A percentile compares a stretch with the other conserved stretches of the same genome.
These are phyloP conservation scores for Epinephelus coioides DNA, from an alignment of 2,797 vertebrate genomes.

Conservation along the genomic window DNA sequence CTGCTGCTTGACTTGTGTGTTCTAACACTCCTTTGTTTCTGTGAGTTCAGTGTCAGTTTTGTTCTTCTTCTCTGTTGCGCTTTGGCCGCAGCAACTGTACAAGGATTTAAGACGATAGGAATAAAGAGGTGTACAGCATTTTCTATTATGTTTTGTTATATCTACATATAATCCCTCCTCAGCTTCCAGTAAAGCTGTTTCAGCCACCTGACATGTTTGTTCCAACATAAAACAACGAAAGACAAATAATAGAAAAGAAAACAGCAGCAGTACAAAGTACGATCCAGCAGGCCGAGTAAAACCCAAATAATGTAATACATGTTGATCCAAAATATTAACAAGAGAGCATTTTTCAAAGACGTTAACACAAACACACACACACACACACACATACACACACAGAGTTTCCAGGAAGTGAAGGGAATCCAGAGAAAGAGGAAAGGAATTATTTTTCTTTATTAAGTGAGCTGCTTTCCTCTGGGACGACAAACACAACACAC, in stretches of 20 bases:
- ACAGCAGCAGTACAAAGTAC: constrained; percentile 2
- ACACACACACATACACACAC: constrained; percentile 24
- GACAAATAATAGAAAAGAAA: not conserved
- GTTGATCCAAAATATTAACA: constrained; percentile 83
- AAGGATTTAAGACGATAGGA: not conserved
- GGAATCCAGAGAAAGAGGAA: constrained; percentile 66
- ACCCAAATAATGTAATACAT: constrained; percentile 48
- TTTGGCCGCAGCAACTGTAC: no score
- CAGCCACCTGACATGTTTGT: not conserved
- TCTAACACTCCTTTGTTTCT: not conserved
- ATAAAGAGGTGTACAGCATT: not conserved
- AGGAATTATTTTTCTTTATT: constrained; percentile 99
- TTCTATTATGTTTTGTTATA: not conserved
- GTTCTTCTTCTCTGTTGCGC: not conserved
- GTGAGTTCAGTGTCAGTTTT: not conserved
- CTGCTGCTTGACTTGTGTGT: not conserved
- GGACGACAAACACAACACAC: constrained; percentile 95
- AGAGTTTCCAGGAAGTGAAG: constrained; percentile 39
- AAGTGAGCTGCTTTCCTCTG: constrained; percentile 92
- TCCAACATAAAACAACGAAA: not conserved
- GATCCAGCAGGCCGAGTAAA: constrained; percentile 43
- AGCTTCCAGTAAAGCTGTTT: not conserved
- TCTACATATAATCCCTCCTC: not conserved
- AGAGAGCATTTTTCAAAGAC: constrained; percentile 39
- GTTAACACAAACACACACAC: not conserved